Conservation (phyloP, 2,888 invertebrate species). For the Plagodis pulveraria region DNA sequence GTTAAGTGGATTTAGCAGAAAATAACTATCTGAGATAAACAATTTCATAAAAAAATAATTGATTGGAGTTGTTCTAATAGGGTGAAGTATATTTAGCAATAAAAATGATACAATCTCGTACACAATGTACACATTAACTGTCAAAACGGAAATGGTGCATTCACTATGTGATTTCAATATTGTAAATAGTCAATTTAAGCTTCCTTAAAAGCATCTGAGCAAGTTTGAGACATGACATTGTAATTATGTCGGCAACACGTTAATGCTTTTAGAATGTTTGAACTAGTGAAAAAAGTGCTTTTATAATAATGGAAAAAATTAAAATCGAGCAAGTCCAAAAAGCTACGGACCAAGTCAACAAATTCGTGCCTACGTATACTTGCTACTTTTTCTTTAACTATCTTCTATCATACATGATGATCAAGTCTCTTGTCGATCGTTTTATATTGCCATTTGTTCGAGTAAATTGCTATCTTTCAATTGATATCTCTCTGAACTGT, state of each 20-base stretch:
- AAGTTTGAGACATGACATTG: not conserved
- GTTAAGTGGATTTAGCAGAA: too few species aligned
- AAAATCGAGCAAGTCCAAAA: not conserved
- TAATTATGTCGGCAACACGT: not conserved
- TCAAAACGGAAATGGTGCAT: slow-evolving; percentile 53
- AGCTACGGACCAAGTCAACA: too few species aligned
- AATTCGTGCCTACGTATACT: too few species aligned
- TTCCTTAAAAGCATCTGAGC: slow-evolving; percentile 27
- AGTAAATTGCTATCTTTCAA: too few species aligned
- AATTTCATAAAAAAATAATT: too few species aligned
- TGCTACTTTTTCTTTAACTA: too few species aligned
- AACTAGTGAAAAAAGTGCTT: slow-evolving; percentile 1
- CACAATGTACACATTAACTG: slow-evolving; percentile 8
- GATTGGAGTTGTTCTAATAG: too few species aligned
- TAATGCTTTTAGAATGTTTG: not conserved
- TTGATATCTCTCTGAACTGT: too few species aligned
- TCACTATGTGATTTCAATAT: slow-evolving; percentile 62
- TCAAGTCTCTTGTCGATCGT: too few species aligned
- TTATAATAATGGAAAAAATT: not conserved
- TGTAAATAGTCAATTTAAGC: slow-evolving; percentile 50
- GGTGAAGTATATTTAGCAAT: slow-evolving; percentile 38
- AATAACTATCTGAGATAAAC: too few species aligned
- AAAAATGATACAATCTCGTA: slow-evolving; percentile 26
- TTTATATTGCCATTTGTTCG: too few species aligned
- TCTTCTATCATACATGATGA: too few species aligned